Evolutionary conservation across 2,113 vertebrate species (phyloP), one percentile per base, ranked within the genome.

Genomic region (human): DNA sequence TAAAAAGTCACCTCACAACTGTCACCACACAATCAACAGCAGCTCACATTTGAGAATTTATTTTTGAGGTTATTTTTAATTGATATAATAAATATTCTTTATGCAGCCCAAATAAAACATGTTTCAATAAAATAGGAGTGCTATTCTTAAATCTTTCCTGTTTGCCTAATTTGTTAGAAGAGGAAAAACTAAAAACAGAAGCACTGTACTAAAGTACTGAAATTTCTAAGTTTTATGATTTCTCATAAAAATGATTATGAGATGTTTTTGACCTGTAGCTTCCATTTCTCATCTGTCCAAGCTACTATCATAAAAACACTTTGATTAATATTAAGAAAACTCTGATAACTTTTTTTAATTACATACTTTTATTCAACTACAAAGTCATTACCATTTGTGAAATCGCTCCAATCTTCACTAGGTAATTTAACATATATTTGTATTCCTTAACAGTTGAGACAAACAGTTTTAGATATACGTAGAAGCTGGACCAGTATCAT

Each of bases 1-100:
- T 98, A 98, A 98, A 98, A 99, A 99, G 99, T 98, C 98, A 98
- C 98, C 98, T 98, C 98, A 98, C 98, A 99, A 99, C 98, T 99
- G 98, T 98, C 98, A 98, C 97, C 96, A 98, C 96, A 98, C 97
- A 98, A 98, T 98, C 98, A 98, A 97, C 98, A 98, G 98, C 97
- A 98, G 98, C 98, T 98, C 98, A 98, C 98, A 95, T 97, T 89
- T 98, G 94, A 98, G 96, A 98, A 99, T 99, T 99, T 99, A 99
- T 98, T 98, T 98, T 97, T 88, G 94, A 98, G 96, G 96, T 97
- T 98, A 98, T 96, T 98, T 99, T 98, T 98, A 98, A 98, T 98
- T 98, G 98, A 98, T 98, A 98, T 97, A 98, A 98, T 99, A 99
- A 99, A 99, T 99, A 99, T 98, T 98, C 98, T 97, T 97, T 98